phyloP scores from a whole-genome alignment of 2,113 vertebrate species.

The Oxyura jamaicensis region DNA sequence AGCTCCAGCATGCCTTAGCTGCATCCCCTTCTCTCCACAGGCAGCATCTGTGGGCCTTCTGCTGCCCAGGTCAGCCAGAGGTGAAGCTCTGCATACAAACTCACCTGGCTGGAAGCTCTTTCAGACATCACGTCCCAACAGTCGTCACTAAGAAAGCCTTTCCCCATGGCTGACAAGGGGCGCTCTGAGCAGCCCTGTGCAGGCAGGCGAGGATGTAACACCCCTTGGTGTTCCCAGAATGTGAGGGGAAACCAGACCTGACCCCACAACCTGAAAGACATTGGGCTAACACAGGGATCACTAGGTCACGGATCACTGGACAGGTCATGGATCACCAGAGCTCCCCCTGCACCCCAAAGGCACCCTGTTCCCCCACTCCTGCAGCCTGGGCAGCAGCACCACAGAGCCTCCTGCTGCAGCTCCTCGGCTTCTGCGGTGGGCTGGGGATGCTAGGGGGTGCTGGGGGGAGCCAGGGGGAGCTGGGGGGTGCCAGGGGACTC shows the following conservation, averaged over 20 bases:
- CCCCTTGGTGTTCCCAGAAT: neutral
- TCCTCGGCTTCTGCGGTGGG: no score
- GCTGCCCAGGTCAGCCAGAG: neutral
- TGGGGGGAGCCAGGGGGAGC: no score
- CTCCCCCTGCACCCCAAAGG: no score
- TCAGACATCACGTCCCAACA: neutral
- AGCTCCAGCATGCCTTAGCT: neutral
- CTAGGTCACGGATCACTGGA: no score
- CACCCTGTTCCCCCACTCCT: no score
- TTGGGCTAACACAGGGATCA: neutral
- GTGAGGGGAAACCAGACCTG: neutral
- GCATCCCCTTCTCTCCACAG: neutral
- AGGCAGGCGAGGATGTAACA: neutral
- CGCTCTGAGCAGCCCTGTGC: neutral
- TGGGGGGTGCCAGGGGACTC: no score
- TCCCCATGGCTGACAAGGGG: neutral
- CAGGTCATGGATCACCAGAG: no score
- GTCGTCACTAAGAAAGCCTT: neutral
- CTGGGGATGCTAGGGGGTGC: no score
- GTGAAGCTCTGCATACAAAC: neutral
- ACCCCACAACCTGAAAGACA: neutral
- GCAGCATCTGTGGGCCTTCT: neutral
- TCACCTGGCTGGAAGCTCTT: neutral
- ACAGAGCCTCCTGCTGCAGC: neutral
- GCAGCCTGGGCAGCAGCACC: neutral